Evolutionary conservation across 2,888 invertebrate genomes (phyloP).

Genomic region (Linnaemya tessellans): DNA sequence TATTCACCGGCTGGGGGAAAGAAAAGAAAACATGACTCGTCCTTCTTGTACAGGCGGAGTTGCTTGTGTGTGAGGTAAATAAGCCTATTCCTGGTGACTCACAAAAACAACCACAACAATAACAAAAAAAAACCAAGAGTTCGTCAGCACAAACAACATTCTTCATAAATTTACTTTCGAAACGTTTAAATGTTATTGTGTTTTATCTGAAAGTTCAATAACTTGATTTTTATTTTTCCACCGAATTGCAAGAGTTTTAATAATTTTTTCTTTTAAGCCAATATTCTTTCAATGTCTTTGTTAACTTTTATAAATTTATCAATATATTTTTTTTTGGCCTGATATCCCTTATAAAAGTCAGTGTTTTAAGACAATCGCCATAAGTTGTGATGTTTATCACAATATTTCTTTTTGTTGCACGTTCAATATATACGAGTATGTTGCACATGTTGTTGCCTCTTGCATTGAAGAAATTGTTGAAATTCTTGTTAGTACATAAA

Average conservation of each 20-base stretch:
- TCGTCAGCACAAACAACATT: constrained; percentile 1
- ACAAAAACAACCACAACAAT: background rate
- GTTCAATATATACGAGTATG: too few relatives aligned
- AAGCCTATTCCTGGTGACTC: constrained; percentile 41
- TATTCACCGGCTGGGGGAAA: background rate
- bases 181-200: background rate
- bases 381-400: constrained; percentile 51
- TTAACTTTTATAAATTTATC: background rate
- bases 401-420: constrained; percentile 11
- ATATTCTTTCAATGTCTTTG: constrained; percentile 17
- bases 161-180: constrained; percentile 21
- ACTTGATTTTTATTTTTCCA: constrained; percentile 48
- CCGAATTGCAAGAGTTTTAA: constrained; percentile 47
- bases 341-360: background rate
- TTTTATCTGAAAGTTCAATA: constrained; percentile 60
- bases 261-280: constrained; percentile 2
- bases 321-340: background rate
- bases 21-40: background rate
- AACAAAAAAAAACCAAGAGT: too few relatives aligned
- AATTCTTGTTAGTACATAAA: constrained; percentile 29
- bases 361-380: constrained; percentile 14
- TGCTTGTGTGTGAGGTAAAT: background rate
- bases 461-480: constrained; percentile 4
- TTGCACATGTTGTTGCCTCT: background rate
- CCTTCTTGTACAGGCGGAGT: background rate